Conservation (phyloP, 1,140 invertebrate species). For the Drosophila biarmipes region DNA sequence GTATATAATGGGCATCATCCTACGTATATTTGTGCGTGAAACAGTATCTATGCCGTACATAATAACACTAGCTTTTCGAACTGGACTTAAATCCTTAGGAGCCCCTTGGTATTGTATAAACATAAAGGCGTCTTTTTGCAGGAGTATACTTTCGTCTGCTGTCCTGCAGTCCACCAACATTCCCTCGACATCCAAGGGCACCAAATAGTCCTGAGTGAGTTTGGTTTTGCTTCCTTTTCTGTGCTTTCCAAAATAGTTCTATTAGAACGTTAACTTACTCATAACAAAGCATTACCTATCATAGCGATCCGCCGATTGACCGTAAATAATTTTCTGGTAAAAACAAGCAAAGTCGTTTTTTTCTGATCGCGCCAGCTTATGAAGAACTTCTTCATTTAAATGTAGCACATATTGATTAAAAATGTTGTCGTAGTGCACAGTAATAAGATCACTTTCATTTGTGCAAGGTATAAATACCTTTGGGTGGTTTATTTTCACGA, state of each 20-base stretch:
- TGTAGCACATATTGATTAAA: constrained; percentile 40
- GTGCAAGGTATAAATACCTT: constrained; percentile 43
- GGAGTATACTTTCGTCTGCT: background rate
- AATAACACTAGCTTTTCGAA: constrained; percentile 54
- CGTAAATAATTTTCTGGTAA: constrained; percentile 42
- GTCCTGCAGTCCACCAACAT: constrained; percentile 45
- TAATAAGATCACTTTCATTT: constrained; percentile 50
- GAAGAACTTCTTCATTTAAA: constrained; percentile 31
- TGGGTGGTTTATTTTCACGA: constrained; percentile 37
- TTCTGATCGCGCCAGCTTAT: constrained; percentile 18
- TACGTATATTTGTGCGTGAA: constrained; percentile 83
- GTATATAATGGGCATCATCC: constrained; percentile 58
- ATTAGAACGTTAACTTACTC: background rate
- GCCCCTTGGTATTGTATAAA: constrained; percentile 30
- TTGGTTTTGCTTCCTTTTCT: constrained; percentile 15
- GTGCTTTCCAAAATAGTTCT: background rate
- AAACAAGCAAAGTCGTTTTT: constrained; percentile 27
- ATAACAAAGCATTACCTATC: constrained; percentile 25
- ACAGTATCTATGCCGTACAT: constrained; percentile 66
- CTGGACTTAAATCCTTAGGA: background rate
- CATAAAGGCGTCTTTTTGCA: constrained; percentile 53
- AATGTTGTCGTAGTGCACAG: constrained; percentile 20
- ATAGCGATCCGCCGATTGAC: constrained; percentile 26
- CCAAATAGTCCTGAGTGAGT: constrained; percentile 38
- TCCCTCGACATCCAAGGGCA: constrained; percentile 50